These are phyloP conservation scores for silkworm (Bombyx mori) DNA, from an alignment of 1,140 invertebrate species.

Conservation along the genomic window ASM3026992v2 NC_085131.1:9534001-9534500, in stretches of 20 bases:
- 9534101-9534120: too few relatives aligned
- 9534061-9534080: too few relatives aligned
- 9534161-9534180: too few relatives aligned
- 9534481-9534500: too few relatives aligned
- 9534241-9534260: conserved; percentile 81
- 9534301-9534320: conserved; percentile 34
- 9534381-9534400: conserved; percentile 73
- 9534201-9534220: conserved; percentile 62
- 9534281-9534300: conserved; percentile 53
- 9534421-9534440: conserved; percentile 25
- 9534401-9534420: conserved; percentile 69
- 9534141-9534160: too few relatives aligned
- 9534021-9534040: too few relatives aligned
- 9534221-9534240: conserved; percentile 76
- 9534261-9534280: conserved; percentile 76
- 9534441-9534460: not conserved
- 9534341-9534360: conserved; percentile 74
- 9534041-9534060: too few relatives aligned
- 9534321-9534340: conserved; percentile 84
- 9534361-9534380: conserved; percentile 85
- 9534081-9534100: too few relatives aligned
- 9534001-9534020: too few relatives aligned
- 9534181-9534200: not conserved
- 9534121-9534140: too few relatives aligned
- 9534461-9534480: not conserved